Evolutionary conservation across 2,888 invertebrate species (phyloP).

Genomic region (Drosophila leonis): DNA sequence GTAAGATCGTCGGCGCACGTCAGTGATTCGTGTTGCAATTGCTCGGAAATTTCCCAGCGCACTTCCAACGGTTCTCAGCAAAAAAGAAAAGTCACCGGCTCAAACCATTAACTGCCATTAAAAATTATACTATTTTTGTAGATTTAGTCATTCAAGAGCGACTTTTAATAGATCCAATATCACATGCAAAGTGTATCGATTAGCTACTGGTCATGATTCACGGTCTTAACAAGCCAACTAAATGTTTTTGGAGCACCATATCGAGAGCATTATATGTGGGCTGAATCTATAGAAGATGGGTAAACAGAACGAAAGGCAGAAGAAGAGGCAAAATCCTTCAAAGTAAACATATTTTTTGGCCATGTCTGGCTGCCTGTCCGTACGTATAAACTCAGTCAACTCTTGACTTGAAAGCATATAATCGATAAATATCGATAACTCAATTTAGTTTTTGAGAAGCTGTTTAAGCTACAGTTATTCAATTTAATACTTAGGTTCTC

Average conservation of each 20-base stretch:
- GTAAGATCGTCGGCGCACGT: slow-evolving; percentile 31
- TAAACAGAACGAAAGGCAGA: not conserved
- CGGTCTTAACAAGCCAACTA: not conserved
- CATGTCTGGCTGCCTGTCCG: not conserved
- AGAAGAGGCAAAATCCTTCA: not conserved
- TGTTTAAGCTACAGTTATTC: not conserved
- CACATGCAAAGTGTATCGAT: slow-evolving; percentile 32
- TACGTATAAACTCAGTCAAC: not conserved
- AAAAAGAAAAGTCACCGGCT: slow-evolving; percentile 57
- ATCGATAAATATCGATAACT: not conserved
- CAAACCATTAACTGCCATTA: slow-evolving; percentile 19
- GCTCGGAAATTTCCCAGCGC: slow-evolving; percentile 60
- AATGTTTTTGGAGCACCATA: not conserved
- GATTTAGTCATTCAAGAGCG: slow-evolving; percentile 16
- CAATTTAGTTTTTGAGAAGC: no score
- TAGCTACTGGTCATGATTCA: slow-evolving; percentile 30
- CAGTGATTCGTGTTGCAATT: slow-evolving; percentile 10
- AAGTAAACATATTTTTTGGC: no score
- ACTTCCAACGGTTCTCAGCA: slow-evolving; percentile 32
- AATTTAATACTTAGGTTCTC: no score
- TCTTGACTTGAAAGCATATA: not conserved
- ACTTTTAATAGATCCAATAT: slow-evolving; percentile 35
- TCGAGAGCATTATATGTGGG: not conserved
- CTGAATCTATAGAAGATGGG: not conserved
- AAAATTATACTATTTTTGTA: slow-evolving; percentile 56